phyloP scores from a whole-genome alignment of 2,797 vertebrate species.

The Hapalemur alaotrensis region DNA sequence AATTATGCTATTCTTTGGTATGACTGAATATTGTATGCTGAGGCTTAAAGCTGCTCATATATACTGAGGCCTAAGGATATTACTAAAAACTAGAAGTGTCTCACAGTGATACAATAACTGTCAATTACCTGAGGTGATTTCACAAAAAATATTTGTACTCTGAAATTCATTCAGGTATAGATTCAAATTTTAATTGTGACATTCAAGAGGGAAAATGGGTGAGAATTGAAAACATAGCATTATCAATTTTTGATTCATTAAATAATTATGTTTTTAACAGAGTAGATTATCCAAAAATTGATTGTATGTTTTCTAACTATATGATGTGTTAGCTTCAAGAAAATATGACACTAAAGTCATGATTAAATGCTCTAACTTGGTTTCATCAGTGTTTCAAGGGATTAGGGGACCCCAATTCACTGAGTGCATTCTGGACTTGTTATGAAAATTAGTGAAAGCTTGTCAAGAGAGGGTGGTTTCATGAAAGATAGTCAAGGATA shows the following conservation, averaged over 20 bases:
- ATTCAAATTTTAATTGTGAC: background rate
- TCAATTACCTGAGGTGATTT: background rate
- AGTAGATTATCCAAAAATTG: background rate
- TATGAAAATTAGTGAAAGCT: background rate
- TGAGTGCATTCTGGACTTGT: background rate
- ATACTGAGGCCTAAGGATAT: background rate
- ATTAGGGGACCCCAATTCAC: background rate
- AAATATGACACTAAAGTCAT: background rate
- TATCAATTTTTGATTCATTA: slow-evolving; percentile 10
- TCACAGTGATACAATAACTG: background rate
- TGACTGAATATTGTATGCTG: background rate
- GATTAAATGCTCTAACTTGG: background rate
- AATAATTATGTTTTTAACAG: background rate
- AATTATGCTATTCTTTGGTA: background rate
- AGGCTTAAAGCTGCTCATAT: background rate
- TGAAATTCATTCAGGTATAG: background rate
- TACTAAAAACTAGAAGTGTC: background rate
- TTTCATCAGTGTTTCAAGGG: background rate
- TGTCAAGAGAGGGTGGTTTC: background rate
- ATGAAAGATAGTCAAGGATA: background rate
- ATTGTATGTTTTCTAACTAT: background rate
- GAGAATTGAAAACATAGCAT: background rate
- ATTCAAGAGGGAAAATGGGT: background rate
- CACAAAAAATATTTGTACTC: background rate
- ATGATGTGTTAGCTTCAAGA: background rate